Evolutionary conservation across 53 echinoderm and acorn worm species (phyloP).

Genomic region (Temnopleurus reevesii): DNA sequence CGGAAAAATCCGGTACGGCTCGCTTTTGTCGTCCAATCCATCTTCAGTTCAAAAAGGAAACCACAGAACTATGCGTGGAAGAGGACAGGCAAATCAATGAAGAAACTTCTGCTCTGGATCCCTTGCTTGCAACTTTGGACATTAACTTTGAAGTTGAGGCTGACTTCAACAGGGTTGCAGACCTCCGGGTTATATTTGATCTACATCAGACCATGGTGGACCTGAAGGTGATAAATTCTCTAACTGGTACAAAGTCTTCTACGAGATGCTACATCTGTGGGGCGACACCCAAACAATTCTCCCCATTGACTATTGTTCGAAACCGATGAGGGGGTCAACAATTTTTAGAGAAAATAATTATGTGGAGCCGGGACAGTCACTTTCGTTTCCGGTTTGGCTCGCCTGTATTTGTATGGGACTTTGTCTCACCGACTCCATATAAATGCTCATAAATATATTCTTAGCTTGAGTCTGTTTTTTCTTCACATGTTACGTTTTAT

Average conservation of each 20-base stretch:
- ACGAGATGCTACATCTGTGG: slow-evolving; percentile 49
- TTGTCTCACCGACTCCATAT: too few species aligned
- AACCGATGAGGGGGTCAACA: too few species aligned
- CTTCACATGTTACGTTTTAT: too few species aligned
- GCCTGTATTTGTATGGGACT: too few species aligned
- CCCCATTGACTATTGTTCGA: too few species aligned
- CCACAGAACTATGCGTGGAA: background rate
- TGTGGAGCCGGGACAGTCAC: too few species aligned
- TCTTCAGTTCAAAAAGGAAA: slow-evolving; percentile 15
- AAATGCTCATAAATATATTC: too few species aligned
- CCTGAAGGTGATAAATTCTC: slow-evolving; percentile 35
- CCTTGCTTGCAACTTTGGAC: slow-evolving; percentile 55
- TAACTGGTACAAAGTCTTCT: slow-evolving; percentile 22
- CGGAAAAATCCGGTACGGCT: slow-evolving; percentile 68
- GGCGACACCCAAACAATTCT: slow-evolving; percentile 33
- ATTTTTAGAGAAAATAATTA: too few species aligned
- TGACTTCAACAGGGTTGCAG: background rate
- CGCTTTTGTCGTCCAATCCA: slow-evolving; percentile 57
- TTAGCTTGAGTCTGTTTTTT: too few species aligned
- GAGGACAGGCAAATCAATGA: background rate
- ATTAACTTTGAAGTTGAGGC: slow-evolving; percentile 41
- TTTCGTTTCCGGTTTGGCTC: too few species aligned
- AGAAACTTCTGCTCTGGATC: background rate
- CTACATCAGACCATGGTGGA: slow-evolving; percentile 51
- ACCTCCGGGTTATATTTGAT: slow-evolving; percentile 15